A percentile compares a stretch with the other conserved stretches of the same genome.
phyloP scores from a whole-genome alignment of 1,140 invertebrate genomes.

The Caenorhabditis remanei region DNA sequence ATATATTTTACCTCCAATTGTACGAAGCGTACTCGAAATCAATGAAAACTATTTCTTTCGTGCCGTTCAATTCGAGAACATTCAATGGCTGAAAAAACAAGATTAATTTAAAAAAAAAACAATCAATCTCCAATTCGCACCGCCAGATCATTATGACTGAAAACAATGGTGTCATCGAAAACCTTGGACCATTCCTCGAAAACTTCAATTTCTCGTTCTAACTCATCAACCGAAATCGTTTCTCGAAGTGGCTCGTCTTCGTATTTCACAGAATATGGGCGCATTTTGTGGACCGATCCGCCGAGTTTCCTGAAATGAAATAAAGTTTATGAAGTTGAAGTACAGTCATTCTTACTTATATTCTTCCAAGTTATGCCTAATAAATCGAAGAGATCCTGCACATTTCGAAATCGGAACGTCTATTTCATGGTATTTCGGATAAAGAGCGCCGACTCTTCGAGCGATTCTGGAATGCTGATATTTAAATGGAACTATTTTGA shows the following conservation, averaged over 20 bases:
- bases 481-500: neutral
- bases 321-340: neutral
- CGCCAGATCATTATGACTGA: conserved; percentile 36
- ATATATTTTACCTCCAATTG: conserved; percentile 2
- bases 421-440: conserved; percentile 10
- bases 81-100: conserved; percentile 1
- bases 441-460: neutral
- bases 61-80: neutral
- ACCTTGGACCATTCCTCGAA: neutral
- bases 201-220: neutral
- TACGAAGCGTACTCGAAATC: conserved; percentile 1
- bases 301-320: conserved; percentile 4
- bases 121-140: neutral
- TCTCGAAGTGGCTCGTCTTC: neutral
- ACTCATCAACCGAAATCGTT: neutral
- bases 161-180: conserved; percentile 22
- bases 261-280: conserved; percentile 20
- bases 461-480: neutral
- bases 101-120: neutral
- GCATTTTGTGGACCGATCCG: neutral
- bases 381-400: neutral
- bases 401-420: conserved; percentile 21
- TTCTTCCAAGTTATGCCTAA: neutral
- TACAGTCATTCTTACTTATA: neutral
- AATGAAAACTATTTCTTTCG: neutral